A percentile compares a stretch with the other conserved stretches of the same genome.
phyloP scores from a whole-genome alignment of 2,113 vertebrate species.

The Zosterops japonicus region DNA sequence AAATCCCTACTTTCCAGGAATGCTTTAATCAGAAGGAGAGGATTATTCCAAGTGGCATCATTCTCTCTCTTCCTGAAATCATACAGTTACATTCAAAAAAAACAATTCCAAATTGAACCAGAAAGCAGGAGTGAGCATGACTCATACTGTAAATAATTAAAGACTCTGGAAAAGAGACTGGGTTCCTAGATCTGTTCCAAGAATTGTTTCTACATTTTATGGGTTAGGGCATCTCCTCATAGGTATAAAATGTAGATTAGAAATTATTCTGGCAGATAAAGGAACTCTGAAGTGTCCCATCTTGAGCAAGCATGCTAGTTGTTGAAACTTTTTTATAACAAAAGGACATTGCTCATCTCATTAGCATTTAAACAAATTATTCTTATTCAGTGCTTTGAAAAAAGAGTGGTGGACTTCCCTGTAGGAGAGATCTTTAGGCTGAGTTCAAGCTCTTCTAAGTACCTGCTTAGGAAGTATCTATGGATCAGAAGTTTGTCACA shows the following conservation, averaged over 20 bases:
- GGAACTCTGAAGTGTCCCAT: background rate
- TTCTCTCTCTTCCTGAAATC: background rate
- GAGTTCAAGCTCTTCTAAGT: background rate
- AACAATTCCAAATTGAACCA: background rate
- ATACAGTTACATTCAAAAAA: background rate
- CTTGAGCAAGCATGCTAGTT: background rate
- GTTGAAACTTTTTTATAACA: background rate
- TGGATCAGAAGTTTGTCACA: background rate
- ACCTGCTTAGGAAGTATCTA: background rate
- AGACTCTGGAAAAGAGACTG: background rate
- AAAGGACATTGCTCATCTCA: background rate
- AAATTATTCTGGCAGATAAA: constrained; percentile 21
- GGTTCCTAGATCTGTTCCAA: background rate
- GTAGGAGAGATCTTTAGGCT: background rate
- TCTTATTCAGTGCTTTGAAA: background rate
- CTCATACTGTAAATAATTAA: constrained; percentile 17
- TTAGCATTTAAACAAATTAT: background rate
- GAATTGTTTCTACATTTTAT: constrained; percentile 29
- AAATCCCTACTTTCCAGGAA: constrained; percentile 41
- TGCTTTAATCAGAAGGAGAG: background rate
- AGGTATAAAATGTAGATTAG: constrained; percentile 32
- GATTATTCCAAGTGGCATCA: constrained; percentile 8
- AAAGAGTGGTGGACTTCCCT: background rate
- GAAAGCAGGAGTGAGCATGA: constrained; percentile 5
- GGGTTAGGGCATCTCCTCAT: constrained; percentile 16